These are phyloP conservation scores for Neocrepidodera transversa DNA, from an alignment of 2,888 invertebrate genomes.

Conservation along the genomic window DNA sequence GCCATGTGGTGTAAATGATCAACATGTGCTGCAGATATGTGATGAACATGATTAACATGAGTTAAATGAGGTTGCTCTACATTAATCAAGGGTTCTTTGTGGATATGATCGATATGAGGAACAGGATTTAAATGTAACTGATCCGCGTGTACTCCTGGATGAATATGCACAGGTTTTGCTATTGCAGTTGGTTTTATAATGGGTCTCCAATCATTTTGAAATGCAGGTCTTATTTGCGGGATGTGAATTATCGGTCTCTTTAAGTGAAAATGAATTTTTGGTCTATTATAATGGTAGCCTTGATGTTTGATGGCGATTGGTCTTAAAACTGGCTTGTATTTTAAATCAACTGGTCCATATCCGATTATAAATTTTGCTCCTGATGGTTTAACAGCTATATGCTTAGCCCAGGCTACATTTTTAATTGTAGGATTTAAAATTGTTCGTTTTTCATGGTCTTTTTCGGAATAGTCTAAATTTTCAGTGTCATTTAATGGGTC, in stretches of 20 bases:
- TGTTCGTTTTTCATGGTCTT: conserved; percentile 54
- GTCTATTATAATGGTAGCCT: conserved; percentile 43
- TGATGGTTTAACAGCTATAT: conserved; percentile 49
- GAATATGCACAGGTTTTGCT: conserved; percentile 35
- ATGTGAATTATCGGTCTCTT: conserved; percentile 37
- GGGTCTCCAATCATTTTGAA: conserved; percentile 30
- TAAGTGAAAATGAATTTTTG: conserved; percentile 42
- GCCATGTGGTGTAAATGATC: conserved; percentile 31
- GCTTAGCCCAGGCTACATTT: conserved; percentile 52
- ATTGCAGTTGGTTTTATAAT: conserved; percentile 27
- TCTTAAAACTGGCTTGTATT: conserved; percentile 49
- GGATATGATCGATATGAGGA: conserved; percentile 41
- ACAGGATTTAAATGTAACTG: conserved; percentile 26
- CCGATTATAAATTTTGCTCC: conserved; percentile 51
- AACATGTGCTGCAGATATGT: conserved; percentile 32
- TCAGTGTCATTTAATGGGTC: conserved; percentile 52
- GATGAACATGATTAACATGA: conserved; percentile 14
- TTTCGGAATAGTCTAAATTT: conserved; percentile 38
- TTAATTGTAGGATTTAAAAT: conserved; percentile 45
- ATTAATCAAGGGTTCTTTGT: conserved; percentile 37
- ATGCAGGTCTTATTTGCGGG: conserved; percentile 28
- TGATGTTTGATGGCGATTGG: conserved; percentile 45
- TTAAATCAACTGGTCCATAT: conserved; percentile 50
- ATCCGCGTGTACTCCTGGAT: conserved; percentile 42
- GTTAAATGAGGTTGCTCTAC: conserved; percentile 21